A percentile compares a stretch with the other conserved stretches of the same genome.
phyloP scores from a whole-genome alignment of 2,797 vertebrate species.

The Erethizon dorsatum region DNA sequence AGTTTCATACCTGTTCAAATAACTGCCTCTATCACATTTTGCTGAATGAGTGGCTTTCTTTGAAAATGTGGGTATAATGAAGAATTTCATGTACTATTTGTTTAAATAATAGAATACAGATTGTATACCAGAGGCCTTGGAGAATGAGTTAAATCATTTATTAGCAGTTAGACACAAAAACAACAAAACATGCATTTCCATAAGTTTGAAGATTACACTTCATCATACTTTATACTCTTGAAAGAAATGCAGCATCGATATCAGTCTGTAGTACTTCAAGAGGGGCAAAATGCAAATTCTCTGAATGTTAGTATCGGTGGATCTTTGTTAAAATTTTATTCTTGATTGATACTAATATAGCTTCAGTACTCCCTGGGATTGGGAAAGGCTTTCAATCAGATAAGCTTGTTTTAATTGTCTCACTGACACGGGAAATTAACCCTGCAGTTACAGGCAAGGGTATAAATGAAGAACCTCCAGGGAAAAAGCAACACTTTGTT shows the following conservation, averaged over 20 bases:
- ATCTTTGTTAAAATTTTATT: slow-evolving; percentile 13
- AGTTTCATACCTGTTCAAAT: slow-evolving; percentile 39
- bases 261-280: neutral
- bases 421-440: neutral
- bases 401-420: neutral
- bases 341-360: neutral
- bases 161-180: slow-evolving; percentile 8
- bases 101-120: slow-evolving; percentile 63
- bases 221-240: neutral
- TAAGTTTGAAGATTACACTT: neutral
- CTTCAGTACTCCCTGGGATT: neutral
- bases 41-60: slow-evolving; percentile 47
- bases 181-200: neutral
- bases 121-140: neutral
- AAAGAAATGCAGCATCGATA: neutral
- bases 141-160: slow-evolving; percentile 27
- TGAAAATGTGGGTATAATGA: neutral
- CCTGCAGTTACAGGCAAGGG: neutral
- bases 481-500: neutral
- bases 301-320: neutral
- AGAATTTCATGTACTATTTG: slow-evolving; percentile 8
- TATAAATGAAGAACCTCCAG: neutral
- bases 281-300: neutral
- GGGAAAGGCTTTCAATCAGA: neutral
- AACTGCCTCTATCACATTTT: slow-evolving; percentile 41